These are phyloP conservation scores for Chaitophorus viminalis DNA, from an alignment of 2,888 invertebrate genomes.

Conservation along the genomic window DNA sequence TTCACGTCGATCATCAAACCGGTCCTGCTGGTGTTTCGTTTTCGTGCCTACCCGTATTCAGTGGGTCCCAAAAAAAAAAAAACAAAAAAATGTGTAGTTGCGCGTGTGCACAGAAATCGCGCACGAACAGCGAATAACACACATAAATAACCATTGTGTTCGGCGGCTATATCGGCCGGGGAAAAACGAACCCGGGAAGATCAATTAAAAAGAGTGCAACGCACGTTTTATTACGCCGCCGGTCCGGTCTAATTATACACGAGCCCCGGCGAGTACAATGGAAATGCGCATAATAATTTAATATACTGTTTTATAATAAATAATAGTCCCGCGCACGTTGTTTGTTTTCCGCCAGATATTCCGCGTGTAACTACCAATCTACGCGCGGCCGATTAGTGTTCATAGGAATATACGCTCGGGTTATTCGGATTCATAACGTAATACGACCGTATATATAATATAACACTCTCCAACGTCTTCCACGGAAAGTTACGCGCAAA, in stretches of 20 bases:
- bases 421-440: too few species aligned
- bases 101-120: neutral
- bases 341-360: neutral
- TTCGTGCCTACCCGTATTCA: slow-evolving; percentile 33
- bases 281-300: neutral
- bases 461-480: too few species aligned
- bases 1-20: slow-evolving; percentile 60
- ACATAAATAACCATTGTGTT: slow-evolving; percentile 16
- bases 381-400: neutral
- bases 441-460: too few species aligned
- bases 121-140: neutral
- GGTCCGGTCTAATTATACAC: slow-evolving; percentile 41
- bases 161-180: slow-evolving; percentile 14
- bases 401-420: too few species aligned
- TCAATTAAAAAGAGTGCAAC: slow-evolving; percentile 61
- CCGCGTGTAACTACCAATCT: neutral
- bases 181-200: slow-evolving; percentile 40
- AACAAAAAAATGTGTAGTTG: neutral
- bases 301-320: neutral
- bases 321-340: neutral
- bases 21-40: slow-evolving; percentile 55
- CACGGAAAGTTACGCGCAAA: too few species aligned
- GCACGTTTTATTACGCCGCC: slow-evolving; percentile 60
- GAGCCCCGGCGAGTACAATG: slow-evolving; percentile 30
- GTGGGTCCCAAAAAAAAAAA: slow-evolving; percentile 45